A percentile compares a stretch with the other conserved stretches of the same genome.
These are phyloP conservation scores for Drosophila macrospina DNA, from an alignment of 2,888 invertebrate genomes.

Conservation along the genomic window DNA sequence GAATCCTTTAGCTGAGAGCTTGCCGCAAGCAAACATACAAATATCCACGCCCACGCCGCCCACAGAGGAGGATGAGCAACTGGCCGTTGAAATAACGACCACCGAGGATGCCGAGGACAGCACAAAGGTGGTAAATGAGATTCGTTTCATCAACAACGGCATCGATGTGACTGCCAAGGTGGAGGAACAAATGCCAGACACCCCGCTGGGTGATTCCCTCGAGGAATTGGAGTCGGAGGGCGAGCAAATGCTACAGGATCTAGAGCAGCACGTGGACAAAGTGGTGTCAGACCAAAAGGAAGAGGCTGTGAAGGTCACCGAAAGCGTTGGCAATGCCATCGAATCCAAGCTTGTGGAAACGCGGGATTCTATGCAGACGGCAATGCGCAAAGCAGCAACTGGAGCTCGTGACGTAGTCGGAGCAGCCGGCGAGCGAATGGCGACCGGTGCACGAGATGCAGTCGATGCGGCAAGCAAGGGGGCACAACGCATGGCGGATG, in stretches of 20 bases:
- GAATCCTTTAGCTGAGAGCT: conserved; percentile 35
- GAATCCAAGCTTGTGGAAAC: conserved; percentile 53
- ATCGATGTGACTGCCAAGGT: conserved; percentile 84
- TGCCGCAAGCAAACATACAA: conserved; percentile 47
- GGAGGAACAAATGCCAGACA: conserved; percentile 68
- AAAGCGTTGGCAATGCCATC: conserved; percentile 36
- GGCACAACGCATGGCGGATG: conserved; percentile 66
- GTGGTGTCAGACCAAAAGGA: conserved; percentile 51
- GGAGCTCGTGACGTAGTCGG: conserved; percentile 57
- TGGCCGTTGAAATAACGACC: conserved; percentile 83
- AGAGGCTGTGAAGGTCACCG: conserved; percentile 31
- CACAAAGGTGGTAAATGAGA: conserved; percentile 82
- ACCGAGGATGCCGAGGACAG: conserved; percentile 78
- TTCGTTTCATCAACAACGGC: conserved; percentile 85
- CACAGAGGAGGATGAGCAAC: conserved; percentile 83
- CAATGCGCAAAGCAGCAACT: conserved; percentile 59
- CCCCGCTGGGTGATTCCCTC: conserved; percentile 53
- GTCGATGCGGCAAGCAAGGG: conserved; percentile 68
- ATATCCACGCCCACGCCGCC: conserved; percentile 73
- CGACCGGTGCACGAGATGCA: conserved; percentile 59
- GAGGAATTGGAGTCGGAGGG: conserved; percentile 66
- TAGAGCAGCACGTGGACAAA: conserved; percentile 61
- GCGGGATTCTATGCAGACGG: conserved; percentile 56
- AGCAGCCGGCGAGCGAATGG: conserved; percentile 54
- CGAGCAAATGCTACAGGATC: conserved; percentile 45